phyloP scores from a whole-genome alignment of 2,113 vertebrate genomes.

The Xenotilapia flavipinnis region DNA sequence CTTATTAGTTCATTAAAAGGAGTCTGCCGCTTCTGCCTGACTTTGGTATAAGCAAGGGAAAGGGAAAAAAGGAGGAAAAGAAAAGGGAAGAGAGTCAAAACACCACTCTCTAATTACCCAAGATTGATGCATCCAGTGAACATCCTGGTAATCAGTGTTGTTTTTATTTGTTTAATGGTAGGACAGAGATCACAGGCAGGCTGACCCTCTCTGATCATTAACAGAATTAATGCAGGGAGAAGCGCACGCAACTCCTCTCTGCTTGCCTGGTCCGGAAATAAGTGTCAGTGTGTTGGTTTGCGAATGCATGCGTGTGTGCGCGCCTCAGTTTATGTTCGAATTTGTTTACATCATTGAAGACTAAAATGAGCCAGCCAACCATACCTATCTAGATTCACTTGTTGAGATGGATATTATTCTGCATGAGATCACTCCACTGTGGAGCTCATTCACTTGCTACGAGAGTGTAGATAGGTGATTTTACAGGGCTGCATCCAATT shows the following conservation, averaged over 20 bases:
- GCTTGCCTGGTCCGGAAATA: constrained; percentile 8
- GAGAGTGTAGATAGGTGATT: background rate
- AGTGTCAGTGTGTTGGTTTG: constrained; percentile 27
- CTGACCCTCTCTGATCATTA: constrained; percentile 70
- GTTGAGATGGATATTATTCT: background rate
- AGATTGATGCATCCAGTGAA: constrained; percentile 65
- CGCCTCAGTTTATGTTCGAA: background rate
- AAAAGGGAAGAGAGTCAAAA: constrained; percentile 49
- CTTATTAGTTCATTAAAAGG: constrained; percentile 66
- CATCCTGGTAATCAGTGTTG: constrained; percentile 69
- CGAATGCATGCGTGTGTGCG: background rate
- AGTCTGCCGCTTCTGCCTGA: constrained; percentile 16
- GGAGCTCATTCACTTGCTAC: background rate
- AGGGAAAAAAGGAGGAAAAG: constrained; percentile 10
- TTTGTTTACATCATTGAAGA: constrained; percentile 27
- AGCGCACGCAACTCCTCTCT: constrained; percentile 14
- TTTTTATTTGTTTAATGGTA: constrained; percentile 69
- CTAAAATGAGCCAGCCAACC: constrained; percentile 10
- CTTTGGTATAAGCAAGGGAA: constrained; percentile 28
- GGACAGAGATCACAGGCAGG: constrained; percentile 59
- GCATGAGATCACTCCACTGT: background rate
- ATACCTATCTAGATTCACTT: constrained; percentile 9
- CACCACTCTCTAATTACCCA: constrained; percentile 56
- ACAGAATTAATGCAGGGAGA: constrained; percentile 54
- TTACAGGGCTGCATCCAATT: background rate